Evolutionary conservation across 2,797 vertebrate genomes (phyloP).

Genomic region (Anableps anableps): DNA sequence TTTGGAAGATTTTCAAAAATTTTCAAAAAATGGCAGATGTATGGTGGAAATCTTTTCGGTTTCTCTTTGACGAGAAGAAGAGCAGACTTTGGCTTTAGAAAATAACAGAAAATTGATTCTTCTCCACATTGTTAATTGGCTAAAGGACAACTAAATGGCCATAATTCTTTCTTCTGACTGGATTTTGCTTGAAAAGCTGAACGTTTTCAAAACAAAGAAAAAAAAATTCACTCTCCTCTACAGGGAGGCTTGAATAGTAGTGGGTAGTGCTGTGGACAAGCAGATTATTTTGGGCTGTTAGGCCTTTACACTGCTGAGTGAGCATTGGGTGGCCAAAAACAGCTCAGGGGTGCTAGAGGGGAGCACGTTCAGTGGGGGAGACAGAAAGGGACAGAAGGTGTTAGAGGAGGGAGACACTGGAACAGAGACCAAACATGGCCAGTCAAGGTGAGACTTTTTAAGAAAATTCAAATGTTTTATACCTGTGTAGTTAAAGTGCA

Average conservation of each 20-base stretch:
- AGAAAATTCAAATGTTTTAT: constrained; percentile 15
- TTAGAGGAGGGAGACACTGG: constrained; percentile 37
- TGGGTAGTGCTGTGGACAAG: constrained; percentile 57
- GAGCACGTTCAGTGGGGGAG: constrained; percentile 50
- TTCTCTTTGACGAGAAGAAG: not conserved
- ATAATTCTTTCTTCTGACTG: not conserved
- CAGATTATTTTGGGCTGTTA: constrained; percentile 81
- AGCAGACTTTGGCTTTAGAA: not conserved
- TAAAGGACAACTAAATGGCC: not conserved
- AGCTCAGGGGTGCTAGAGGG: constrained; percentile 66
- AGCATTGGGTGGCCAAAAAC: constrained; percentile 79
- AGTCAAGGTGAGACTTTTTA: constrained; percentile 79
- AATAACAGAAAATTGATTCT: not conserved
- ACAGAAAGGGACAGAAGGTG: constrained; percentile 55
- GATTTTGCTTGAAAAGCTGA: not conserved
- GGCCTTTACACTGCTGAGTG: constrained; percentile 79
- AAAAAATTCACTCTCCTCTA: constrained; percentile 6
- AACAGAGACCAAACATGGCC: constrained; percentile 74
- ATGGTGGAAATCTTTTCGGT: not conserved
- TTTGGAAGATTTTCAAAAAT: not conserved
- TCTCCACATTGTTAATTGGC: not conserved
- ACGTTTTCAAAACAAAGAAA: not conserved
- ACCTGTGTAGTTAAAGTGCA: not conserved
- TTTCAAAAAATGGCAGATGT: not conserved
- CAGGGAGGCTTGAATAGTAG: constrained; percentile 49